These are phyloP conservation scores for Odontocolon sp. DNA, from an alignment of 2,888 invertebrate species.

Conservation along the genomic window DNA sequence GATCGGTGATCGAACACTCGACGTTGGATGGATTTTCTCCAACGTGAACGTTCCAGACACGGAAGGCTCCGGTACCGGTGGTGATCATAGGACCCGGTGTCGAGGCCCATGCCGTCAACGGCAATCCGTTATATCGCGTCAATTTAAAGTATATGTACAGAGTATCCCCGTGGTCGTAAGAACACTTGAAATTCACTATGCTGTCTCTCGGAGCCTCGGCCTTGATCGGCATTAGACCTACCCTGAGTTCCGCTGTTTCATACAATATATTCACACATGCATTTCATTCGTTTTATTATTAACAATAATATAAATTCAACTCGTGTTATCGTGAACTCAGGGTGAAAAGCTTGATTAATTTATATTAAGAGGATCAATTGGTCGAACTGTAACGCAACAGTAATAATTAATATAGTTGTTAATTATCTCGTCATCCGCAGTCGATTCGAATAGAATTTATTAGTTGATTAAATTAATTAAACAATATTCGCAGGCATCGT, in stretches of 20 bases:
- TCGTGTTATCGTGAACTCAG: conserved; percentile 42
- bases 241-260: conserved; percentile 78
- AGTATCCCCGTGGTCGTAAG: conserved; percentile 80
- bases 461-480: neutral
- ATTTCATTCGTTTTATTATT: neutral
- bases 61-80: conserved; percentile 66
- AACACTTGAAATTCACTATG: conserved; percentile 81
- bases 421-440: no score
- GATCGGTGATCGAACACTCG: conserved; percentile 72
- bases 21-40: conserved; percentile 70
- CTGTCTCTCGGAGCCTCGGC: conserved; percentile 79
- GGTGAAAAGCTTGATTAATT: neutral
- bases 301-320: neutral
- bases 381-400: no score
- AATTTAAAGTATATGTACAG: conserved; percentile 80
- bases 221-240: conserved; percentile 82
- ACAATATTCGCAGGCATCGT: neutral
- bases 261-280: conserved; percentile 52
- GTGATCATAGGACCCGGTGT: conserved; percentile 58
- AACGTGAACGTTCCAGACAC: conserved; percentile 76
- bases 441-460: no score
- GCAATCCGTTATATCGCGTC: conserved; percentile 63
- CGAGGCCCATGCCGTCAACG: conserved; percentile 64
- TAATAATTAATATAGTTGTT: no score
- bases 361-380: no score